Base-by-base conservation (phyloP, 2,797 vertebrate genomes). In the Falco naumanni region DNA sequence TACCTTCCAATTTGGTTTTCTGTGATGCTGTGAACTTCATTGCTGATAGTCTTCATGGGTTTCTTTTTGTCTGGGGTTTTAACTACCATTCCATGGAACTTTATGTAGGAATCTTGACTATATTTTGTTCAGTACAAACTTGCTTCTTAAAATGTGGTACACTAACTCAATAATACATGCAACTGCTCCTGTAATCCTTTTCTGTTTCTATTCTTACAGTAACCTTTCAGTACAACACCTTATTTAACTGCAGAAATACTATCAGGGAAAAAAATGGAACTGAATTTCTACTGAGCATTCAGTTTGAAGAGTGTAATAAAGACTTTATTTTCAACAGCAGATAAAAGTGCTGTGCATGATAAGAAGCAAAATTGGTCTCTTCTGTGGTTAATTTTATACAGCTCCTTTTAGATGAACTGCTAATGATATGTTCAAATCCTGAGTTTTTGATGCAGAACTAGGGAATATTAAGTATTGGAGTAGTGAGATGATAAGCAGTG, bases 221-320 rank as follows among this genome's bases (percentile, higher is more conserved):
- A 72, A 45, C 29, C 41, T 59, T 91, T 66, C 64, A 64, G 24
- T 84, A 45, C 33, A n/a, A 93, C 24, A 53, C 56, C 26, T 71
- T 31, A 26, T 22, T 71, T 82, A 31, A 48, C 33, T 91, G 56
- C n/a, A 77, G 45, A 80, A 93, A 37, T 74, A 45, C 25, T 6
- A 16, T 70, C 25, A 54, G 71, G 60, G 64, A 66, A 80, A 77
- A 45, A 91, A 91, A 76, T 54, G 16, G 20, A 81, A 60, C 29
- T 57, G 48, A 87, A 63, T 90, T 80, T 92, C 34, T 83, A 33
- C 50, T 28, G 79, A 90, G 53, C 31, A 13, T 91, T 88, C 60
- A 59, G 45, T 89, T 91, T 93, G 83, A 90, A 59, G 63, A 72
- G 16, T 65, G 54, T 93, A 69, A 69, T 93, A 87, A 85, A 90